Evolutionary conservation across 2,888 invertebrate species (phyloP).

Genomic region (Epinotia demarniana): DNA sequence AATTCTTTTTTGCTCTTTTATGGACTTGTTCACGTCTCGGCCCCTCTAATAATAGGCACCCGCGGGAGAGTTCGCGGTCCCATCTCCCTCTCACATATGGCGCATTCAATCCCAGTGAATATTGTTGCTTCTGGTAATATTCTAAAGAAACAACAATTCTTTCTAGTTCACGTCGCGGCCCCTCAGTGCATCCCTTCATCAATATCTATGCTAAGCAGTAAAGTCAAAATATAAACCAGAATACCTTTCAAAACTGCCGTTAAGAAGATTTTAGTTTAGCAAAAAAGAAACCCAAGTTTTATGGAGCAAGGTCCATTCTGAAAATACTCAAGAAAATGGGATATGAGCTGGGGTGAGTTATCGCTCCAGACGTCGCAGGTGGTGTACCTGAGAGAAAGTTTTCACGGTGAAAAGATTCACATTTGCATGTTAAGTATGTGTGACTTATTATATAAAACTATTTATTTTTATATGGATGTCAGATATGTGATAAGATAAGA

Average conservation of each 20-base stretch:
- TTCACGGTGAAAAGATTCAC: neutral
- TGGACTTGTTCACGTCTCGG: too few species aligned
- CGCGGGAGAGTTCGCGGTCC: too few species aligned
- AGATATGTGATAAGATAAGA: too few species aligned
- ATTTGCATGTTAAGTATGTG: neutral
- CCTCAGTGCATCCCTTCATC: neutral
- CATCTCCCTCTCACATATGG: too few species aligned
- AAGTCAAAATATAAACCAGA: constrained; percentile 3
- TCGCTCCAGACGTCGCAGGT: neutral
- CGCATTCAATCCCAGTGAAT: too few species aligned
- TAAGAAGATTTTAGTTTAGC: neutral
- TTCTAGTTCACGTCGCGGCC: neutral
- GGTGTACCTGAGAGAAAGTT: neutral
- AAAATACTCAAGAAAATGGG: neutral
- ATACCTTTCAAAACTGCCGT: neutral
- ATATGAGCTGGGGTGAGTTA: neutral
- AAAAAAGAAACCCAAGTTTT: constrained; percentile 4
- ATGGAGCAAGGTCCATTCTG: neutral
- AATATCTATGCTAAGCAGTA: constrained; percentile 14
- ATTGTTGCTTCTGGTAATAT: too few species aligned
- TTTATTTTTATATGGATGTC: neutral
- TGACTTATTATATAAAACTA: neutral
- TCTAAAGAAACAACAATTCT: neutral
- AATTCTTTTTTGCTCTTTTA: too few species aligned
- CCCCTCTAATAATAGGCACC: too few species aligned